Evolutionary conservation across 2,888 invertebrate species (phyloP).

Genomic region (Cheilosia vernalis): DNA sequence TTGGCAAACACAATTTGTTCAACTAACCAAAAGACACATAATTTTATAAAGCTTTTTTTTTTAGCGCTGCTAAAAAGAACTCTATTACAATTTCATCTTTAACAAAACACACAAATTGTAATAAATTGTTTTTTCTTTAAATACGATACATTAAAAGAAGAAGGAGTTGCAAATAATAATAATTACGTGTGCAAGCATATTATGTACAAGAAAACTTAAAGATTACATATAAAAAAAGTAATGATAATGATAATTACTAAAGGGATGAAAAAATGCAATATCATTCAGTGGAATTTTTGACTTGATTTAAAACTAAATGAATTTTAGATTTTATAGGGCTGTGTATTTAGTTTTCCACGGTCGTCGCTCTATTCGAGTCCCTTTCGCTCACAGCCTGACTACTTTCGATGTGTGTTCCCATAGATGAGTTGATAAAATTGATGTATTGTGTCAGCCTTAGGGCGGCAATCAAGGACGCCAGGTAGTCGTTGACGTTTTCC

Average conservation of each 20-base stretch:
- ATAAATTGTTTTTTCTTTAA: not conserved
- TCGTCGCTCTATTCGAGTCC: slow-evolving; percentile 33
- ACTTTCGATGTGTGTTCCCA: slow-evolving; percentile 81
- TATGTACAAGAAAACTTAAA: slow-evolving; percentile 67
- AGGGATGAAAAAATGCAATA: slow-evolving; percentile 69
- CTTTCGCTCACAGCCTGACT: slow-evolving; percentile 45
- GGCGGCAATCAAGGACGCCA: slow-evolving; percentile 84
- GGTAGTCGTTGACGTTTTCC: slow-evolving; percentile 84
- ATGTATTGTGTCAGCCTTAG: slow-evolving; percentile 84
- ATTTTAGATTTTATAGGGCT: slow-evolving; percentile 29
- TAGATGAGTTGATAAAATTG: slow-evolving; percentile 83
- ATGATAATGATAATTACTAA: slow-evolving; percentile 26
- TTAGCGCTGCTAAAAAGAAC: slow-evolving; percentile 59
- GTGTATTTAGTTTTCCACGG: slow-evolving; percentile 48
- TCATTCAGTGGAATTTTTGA: slow-evolving; percentile 68
- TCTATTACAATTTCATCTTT: slow-evolving; percentile 9
- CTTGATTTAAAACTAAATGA: slow-evolving; percentile 47
- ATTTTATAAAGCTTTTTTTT: slow-evolving; percentile 20
- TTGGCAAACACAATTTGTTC: slow-evolving; percentile 30
- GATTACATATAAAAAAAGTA: slow-evolving; percentile 41
- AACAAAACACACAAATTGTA: not conserved
- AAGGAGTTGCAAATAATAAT: slow-evolving; percentile 35
- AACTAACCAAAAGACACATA: slow-evolving; percentile 7
- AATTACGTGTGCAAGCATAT: slow-evolving; percentile 53
- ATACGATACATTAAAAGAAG: not conserved